Conservation (phyloP, 2,888 invertebrate genomes). For the Empis livida region DNA sequence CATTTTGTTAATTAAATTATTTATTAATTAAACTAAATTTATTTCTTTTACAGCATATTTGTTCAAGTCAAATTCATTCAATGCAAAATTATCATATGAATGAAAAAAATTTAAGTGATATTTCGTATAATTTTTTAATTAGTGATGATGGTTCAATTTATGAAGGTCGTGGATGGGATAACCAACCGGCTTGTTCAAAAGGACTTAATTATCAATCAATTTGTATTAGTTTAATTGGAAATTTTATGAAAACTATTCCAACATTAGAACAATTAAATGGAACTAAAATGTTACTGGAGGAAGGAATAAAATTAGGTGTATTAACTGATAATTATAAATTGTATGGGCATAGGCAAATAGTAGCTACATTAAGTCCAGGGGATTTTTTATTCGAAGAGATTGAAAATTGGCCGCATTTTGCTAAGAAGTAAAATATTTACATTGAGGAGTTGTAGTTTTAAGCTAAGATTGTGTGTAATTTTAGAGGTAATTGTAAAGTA, state of each 20-base stretch:
- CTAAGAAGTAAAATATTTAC: too few species aligned
- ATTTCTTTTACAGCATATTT: background rate
- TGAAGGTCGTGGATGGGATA: constrained; percentile 61
- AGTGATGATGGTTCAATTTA: constrained; percentile 66
- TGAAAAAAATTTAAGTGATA: constrained; percentile 54
- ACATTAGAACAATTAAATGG: constrained; percentile 41
- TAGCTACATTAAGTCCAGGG: constrained; percentile 52
- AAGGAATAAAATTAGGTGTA: constrained; percentile 44
- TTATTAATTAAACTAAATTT: too few species aligned
- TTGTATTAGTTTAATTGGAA: constrained; percentile 54
- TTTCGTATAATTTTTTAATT: constrained; percentile 64
- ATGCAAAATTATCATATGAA: constrained; percentile 18
- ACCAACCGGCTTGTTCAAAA: constrained; percentile 50
- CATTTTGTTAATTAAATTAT: background rate
- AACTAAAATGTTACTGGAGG: constrained; percentile 42
- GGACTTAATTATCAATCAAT: constrained; percentile 50
- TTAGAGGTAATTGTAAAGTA: too few species aligned
- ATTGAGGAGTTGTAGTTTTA: too few species aligned
- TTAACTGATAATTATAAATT: constrained; percentile 47
- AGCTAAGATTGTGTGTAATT: too few species aligned
- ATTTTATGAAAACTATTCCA: constrained; percentile 42
- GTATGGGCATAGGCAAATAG: constrained; percentile 49
- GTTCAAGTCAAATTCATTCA: background rate
- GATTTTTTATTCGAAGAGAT: constrained; percentile 44
- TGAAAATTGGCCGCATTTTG: constrained; percentile 48